Evolutionary conservation across 2,888 invertebrate genomes (phyloP).

Genomic region (Nematopogon swammerdamellus): DNA sequence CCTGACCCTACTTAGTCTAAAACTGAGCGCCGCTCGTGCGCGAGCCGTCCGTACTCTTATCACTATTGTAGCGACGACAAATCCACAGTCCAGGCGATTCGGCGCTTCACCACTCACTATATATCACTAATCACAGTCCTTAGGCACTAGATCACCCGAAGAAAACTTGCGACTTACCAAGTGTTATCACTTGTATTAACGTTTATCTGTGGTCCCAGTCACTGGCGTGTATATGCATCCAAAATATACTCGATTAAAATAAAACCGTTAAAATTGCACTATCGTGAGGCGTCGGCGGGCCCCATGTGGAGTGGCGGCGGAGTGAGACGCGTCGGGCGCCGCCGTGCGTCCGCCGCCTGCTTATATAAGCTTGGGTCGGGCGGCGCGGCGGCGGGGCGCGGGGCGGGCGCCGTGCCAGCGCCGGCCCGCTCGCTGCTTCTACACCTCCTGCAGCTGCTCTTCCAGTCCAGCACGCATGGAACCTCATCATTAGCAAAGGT

Average conservation of each 20-base stretch:
- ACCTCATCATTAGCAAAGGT: no score
- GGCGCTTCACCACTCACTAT: no score
- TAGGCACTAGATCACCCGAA: not conserved
- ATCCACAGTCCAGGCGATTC: no score
- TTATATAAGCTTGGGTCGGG: constrained; percentile 19
- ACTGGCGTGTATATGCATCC: not conserved
- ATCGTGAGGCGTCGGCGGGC: constrained; percentile 49
- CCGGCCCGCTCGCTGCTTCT: constrained; percentile 18
- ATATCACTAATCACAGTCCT: not conserved
- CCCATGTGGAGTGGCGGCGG: constrained; percentile 48
- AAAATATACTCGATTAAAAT: not conserved
- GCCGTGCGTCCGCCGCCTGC: constrained; percentile 28
- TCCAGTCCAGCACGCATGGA: no score
- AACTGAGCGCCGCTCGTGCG: no score
- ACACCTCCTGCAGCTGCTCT: no score
- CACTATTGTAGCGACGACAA: no score
- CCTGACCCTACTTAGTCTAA: not conserved
- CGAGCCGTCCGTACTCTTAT: no score
- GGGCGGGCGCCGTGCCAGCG: constrained; percentile 36
- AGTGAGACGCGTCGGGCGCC: constrained; percentile 33
- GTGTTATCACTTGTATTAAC: not conserved
- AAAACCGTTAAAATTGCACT: constrained; percentile 18
- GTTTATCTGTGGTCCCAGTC: not conserved
- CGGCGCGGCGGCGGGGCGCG: constrained; percentile 41
- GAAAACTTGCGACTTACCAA: not conserved